phyloP scores from a whole-genome alignment of 2,797 vertebrate genomes.

The Hippoglossus hippoglossus region DNA sequence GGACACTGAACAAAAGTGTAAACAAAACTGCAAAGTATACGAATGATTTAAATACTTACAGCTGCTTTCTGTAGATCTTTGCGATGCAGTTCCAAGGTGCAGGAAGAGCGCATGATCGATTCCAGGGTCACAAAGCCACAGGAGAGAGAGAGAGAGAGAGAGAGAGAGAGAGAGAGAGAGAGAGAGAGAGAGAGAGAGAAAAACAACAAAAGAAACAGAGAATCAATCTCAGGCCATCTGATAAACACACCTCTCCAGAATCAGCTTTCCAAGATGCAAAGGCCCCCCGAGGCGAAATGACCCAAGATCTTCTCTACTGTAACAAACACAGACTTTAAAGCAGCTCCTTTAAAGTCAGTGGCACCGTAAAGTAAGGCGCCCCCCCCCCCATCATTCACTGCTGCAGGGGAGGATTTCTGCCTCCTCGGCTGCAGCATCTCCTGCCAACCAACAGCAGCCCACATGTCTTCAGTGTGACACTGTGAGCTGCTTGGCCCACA shows the following conservation, averaged over 20 bases:
- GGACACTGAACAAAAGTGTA: not conserved
- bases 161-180: not conserved
- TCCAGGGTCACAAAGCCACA: conserved; percentile 36
- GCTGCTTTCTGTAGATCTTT: conserved; percentile 69
- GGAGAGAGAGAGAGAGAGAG: conserved; percentile 1
- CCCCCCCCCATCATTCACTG: conserved; percentile 15
- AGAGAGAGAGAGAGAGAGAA: not conserved
- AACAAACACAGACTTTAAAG: conserved; percentile 23
- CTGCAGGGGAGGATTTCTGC: conserved; percentile 44
- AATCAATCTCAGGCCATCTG: conserved; percentile 55
- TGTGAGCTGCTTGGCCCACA: conserved; percentile 36
- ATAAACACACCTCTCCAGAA: conserved; percentile 51
- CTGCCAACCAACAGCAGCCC: conserved; percentile 57
- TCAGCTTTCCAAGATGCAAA: conserved; percentile 35
- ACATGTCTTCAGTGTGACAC: conserved; percentile 51
- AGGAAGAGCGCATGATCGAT: conserved; percentile 20
- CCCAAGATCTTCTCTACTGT: conserved; percentile 44
- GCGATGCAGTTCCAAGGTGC: conserved; percentile 28
- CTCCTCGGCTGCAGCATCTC: conserved; percentile 50
- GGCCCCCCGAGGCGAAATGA: conserved; percentile 26
- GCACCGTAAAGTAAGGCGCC: conserved; percentile 39
- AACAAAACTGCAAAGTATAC: not conserved
- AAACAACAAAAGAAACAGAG: conserved; percentile 38
- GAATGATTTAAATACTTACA: conserved; percentile 76
- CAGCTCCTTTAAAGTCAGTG: conserved; percentile 60